Percentiles rank a stretch among this genome's conserved stretches.
phyloP scores from a whole-genome alignment of 2,888 invertebrate species.

The Agelastica alni region DNA sequence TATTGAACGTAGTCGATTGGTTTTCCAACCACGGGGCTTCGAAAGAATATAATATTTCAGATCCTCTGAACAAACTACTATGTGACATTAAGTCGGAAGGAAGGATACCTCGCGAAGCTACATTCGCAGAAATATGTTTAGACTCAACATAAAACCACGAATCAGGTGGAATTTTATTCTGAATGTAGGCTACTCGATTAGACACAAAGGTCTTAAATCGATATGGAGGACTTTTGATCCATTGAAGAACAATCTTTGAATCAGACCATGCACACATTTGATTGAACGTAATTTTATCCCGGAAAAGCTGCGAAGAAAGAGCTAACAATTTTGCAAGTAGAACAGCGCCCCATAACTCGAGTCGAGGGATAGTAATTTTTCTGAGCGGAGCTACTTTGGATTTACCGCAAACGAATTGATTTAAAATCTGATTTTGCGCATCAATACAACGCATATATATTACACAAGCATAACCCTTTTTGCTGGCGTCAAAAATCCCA shows the following conservation, averaged over 20 bases:
- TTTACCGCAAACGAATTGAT: conserved; percentile 7
- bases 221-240: conserved; percentile 11
- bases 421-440: too few relatives aligned
- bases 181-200: conserved; percentile 12
- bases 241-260: conserved; percentile 10
- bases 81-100: background rate
- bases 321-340: too few relatives aligned
- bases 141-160: conserved; percentile 23
- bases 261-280: conserved; percentile 6
- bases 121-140: conserved; percentile 19
- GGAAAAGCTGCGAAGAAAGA: too few relatives aligned
- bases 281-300: background rate
- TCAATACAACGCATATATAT: too few relatives aligned
- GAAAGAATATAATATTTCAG: background rate
- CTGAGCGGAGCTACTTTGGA: conserved; percentile 10
- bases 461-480: too few relatives aligned
- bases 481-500: conserved; percentile 10
- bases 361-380: conserved; percentile 1
- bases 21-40: background rate
- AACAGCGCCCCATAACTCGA: conserved; percentile 8
- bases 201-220: conserved; percentile 20
- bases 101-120: conserved; percentile 2
- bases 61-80: background rate
- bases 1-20: background rate
- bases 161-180: conserved; percentile 1